Conservation (phyloP, 2,797 vertebrate species). For the Nannoperca obscura region DNA sequence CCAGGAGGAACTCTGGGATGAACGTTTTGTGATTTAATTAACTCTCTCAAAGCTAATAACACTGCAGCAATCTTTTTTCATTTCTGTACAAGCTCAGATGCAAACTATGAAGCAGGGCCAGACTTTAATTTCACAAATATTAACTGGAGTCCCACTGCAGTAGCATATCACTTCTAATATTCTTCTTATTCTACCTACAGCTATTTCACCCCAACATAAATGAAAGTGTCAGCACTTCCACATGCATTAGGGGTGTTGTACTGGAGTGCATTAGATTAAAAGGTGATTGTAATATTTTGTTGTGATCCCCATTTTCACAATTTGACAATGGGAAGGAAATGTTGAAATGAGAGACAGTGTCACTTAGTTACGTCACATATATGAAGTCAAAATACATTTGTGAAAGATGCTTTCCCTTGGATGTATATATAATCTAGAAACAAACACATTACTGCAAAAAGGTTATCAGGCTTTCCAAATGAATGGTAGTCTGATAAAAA, state of each 20-base stretch:
- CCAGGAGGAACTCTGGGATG: background rate
- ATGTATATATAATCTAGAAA: no score
- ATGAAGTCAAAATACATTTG: background rate
- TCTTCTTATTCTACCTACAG: background rate
- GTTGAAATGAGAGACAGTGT: background rate
- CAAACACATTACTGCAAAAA: no score
- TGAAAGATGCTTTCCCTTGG: no score
- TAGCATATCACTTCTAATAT: conserved; percentile 1
- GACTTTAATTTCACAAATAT: conserved; percentile 9
- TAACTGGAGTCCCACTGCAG: background rate
- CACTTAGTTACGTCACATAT: no score
- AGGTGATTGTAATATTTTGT: background rate
- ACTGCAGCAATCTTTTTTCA: background rate
- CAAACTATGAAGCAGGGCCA: background rate
- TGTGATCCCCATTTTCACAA: background rate
- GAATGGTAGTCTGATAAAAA: no score
- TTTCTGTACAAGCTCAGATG: conserved; percentile 19
- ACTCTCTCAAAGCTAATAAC: conserved; percentile 11
- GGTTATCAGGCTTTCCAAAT: no score
- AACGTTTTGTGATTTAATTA: background rate
- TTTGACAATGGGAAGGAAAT: background rate
- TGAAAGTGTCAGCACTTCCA: background rate
- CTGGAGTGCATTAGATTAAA: background rate
- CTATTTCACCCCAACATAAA: background rate
- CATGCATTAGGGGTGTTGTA: background rate